Base-by-base conservation (phyloP, 2,797 vertebrate species). In the Megaceryle alcyon region DNA sequence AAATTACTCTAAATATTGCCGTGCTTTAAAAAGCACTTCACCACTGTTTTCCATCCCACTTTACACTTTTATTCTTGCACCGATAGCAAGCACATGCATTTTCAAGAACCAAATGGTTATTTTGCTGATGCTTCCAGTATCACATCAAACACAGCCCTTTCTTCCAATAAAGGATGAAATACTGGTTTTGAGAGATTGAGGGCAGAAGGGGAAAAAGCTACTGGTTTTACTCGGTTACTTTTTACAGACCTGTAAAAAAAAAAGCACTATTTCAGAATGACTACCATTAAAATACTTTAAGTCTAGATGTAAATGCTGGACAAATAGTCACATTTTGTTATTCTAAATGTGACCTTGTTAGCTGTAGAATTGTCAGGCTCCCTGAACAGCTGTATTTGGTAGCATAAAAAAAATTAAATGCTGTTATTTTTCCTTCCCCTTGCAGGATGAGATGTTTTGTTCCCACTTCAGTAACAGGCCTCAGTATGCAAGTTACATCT, bases 401-500 rank as follows among this genome's bases (percentile, higher is more conserved):
- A 72, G 76, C 33, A 25, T 26, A 9, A 75, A 87, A 43, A 61
- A 61, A 68, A 73, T 54, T 17, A 46, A 76, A 28, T 54, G n/a
- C 48, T 88, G 35, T 82, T 88, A 21, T 86, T 94, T 85, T 86
- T 86, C 29, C 76, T 85, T 39, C 21, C 56, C 71, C 57, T 80
- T 29, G 54, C 3, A 96, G 88, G 82, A 88, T 6, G 44, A 75
- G 86, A 86, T 76, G 84, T 94, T 96, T 81, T 95, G 96, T 95
- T 96, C 86, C 94, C 88, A 89, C 95, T 97, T 95, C 69, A 80
- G 93, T 71, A 96, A 96, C 90, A 95, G 88, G 75, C 92, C 64
- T 87, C 95, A 69, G 69, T 94, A 94, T 72, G 79, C 90, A 92
- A 92, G 94, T 92, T 97, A 97, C 97, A 97, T 96, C 96, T 97